Evolutionary conservation across 2,797 vertebrate genomes (phyloP).

Genomic region (Momotus momota): DNA sequence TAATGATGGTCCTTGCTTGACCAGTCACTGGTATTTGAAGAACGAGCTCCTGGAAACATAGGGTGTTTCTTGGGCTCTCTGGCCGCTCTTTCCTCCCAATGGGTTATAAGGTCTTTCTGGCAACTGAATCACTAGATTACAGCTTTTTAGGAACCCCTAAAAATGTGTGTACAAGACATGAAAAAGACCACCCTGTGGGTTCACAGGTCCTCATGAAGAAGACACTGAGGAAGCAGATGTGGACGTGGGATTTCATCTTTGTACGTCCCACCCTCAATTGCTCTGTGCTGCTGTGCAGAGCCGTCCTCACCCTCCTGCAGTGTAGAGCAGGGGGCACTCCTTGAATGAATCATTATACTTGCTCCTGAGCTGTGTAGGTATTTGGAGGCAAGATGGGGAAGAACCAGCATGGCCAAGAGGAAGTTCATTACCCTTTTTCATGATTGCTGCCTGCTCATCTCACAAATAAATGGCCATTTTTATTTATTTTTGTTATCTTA

Average conservation of each 20-base stretch:
- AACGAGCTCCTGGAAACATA: rapidly evolving
- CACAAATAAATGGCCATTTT: not conserved
- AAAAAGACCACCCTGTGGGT: not conserved
- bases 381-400: not conserved
- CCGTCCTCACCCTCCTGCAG: not conserved
- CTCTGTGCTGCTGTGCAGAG: not conserved
- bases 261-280: not conserved
- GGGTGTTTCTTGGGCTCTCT: not conserved
- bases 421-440: not conserved
- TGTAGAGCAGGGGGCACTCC: not conserved
- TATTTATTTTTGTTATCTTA: not conserved
- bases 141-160: not conserved
- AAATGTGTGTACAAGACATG: not conserved
- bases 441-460: not conserved
- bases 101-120: not conserved
- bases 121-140: not conserved
- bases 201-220: not conserved
- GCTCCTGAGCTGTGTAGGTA: not conserved
- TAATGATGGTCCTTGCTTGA: not conserved
- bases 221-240: not conserved
- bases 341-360: rapidly evolving
- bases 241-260: rapidly evolving
- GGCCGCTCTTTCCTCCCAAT: rapidly evolving
- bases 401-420: not conserved
- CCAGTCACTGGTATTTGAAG: not conserved